phyloP scores from a whole-genome alignment of 2,888 invertebrate species.

The Papilio elwesi region DNA sequence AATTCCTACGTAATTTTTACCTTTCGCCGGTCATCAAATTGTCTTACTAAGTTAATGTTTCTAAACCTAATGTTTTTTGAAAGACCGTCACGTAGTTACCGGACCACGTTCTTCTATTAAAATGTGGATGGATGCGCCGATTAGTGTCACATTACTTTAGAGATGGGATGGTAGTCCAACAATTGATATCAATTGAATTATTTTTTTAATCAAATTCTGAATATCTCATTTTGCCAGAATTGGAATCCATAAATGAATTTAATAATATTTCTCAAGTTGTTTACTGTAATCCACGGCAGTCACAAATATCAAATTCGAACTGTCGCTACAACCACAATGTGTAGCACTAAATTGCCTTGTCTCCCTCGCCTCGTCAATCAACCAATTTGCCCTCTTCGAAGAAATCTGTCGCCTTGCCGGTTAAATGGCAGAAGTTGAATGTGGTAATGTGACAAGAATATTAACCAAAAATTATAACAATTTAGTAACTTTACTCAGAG shows the following conservation, averaged over 20 bases:
- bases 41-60: too few relatives aligned
- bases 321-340: background rate
- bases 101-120: too few relatives aligned
- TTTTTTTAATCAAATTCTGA: too few relatives aligned
- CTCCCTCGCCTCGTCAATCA: constrained; percentile 16
- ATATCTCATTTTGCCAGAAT: too few relatives aligned
- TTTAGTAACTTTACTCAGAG: background rate
- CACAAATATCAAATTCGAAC: background rate
- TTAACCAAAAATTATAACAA: background rate
- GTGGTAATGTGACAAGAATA: background rate
- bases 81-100: too few relatives aligned
- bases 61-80: too few relatives aligned
- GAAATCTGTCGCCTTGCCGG: background rate
- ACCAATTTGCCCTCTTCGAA: constrained; percentile 17
- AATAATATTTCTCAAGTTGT: background rate
- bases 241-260: background rate
- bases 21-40: too few relatives aligned
- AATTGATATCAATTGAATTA: too few relatives aligned
- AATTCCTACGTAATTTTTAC: too few relatives aligned
- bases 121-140: too few relatives aligned
- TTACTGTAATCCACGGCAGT: background rate
- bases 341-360: constrained; percentile 3
- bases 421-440: background rate
- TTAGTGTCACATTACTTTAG: too few relatives aligned
- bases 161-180: too few relatives aligned